phyloP scores from a whole-genome alignment of 1,140 invertebrate species.

The Cyclargus thomasi region DNA sequence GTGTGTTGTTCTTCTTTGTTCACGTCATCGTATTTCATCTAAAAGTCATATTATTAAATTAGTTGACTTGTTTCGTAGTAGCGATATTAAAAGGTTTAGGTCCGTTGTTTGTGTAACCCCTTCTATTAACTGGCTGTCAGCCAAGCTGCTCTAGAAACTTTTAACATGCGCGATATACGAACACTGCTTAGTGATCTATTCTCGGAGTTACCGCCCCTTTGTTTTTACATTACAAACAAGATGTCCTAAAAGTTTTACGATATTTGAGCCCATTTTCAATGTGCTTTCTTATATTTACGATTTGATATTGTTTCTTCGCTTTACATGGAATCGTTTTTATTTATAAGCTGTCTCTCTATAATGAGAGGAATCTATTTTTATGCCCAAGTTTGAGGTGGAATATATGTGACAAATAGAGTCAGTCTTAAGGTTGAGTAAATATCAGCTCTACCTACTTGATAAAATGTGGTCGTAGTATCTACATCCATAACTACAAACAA shows the following conservation, averaged over 20 bases:
- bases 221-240: conserved; percentile 10
- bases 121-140: conserved; percentile 2
- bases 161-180: conserved; percentile 6
- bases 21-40: too few relatives aligned
- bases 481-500: too few relatives aligned
- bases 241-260: conserved; percentile 8
- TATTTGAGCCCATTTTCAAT: conserved; percentile 3
- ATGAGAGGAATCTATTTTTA: not conserved
- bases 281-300: not conserved
- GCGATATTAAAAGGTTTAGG: not conserved
- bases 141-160: conserved; percentile 9
- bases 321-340: not conserved
- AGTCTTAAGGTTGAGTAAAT: too few relatives aligned
- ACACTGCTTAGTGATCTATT: conserved; percentile 8
- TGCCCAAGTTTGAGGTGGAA: too few relatives aligned
- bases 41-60: not conserved
- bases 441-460: too few relatives aligned
- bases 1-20: too few relatives aligned
- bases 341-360: not conserved
- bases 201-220: not conserved
- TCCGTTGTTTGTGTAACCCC: conserved; percentile 2
- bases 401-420: too few relatives aligned
- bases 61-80: too few relatives aligned
- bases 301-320: not conserved
- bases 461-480: too few relatives aligned